These are phyloP conservation scores for Campylorhamphus procurvoides DNA, from an alignment of 2,113 vertebrate species.

Conservation along the genomic window DNA sequence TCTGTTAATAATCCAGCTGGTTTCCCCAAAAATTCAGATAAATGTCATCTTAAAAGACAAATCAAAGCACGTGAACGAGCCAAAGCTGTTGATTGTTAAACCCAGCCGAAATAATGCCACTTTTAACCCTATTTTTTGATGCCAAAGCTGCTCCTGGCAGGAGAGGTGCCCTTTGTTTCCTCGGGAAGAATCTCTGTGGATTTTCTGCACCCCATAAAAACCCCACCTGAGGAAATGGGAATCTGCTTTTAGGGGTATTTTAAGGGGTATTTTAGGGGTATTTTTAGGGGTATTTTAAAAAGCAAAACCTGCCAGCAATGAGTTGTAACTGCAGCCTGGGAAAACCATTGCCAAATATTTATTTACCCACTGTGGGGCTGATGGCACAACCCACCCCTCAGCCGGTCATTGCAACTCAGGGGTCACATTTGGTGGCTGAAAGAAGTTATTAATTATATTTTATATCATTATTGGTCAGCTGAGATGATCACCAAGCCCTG, in stretches of 20 bases:
- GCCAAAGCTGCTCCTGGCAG: not conserved
- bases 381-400: not conserved
- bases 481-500: not conserved
- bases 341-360: not conserved
- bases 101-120: not conserved
- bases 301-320: not conserved
- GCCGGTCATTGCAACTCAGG: not conserved
- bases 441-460: not conserved
- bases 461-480: not conserved
- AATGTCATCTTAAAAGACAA: not conserved
- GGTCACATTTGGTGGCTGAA: not conserved
- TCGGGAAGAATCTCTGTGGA: not conserved
- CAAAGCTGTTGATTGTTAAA: not conserved
- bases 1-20: no score
- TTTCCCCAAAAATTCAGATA: not conserved
- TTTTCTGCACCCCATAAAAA: not conserved
- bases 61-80: not conserved
- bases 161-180: not conserved
- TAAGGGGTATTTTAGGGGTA: accelerated
- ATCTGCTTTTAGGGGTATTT: not conserved
- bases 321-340: not conserved
- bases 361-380: not conserved
- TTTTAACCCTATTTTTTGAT: not conserved
- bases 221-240: not conserved
- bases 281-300: accelerated